These are phyloP conservation scores for Eurytemora carolleeae DNA, from an alignment of 1,140 invertebrate genomes.

Conservation along the genomic window DNA sequence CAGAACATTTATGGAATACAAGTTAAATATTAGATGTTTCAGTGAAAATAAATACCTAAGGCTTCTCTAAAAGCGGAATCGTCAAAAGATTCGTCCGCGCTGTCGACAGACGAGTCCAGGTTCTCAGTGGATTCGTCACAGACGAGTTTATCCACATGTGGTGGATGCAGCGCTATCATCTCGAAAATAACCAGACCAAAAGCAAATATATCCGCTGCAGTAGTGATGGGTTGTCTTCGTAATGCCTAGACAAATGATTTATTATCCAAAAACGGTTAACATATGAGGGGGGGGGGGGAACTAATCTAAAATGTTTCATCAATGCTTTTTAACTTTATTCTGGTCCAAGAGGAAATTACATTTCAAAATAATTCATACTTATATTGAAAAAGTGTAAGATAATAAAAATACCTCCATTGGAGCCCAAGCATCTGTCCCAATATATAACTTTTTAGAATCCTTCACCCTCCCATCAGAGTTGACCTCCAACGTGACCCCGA, in stretches of 20 bases:
- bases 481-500: conserved; percentile 52
- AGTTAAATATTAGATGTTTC: conserved; percentile 4
- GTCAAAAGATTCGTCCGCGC: conserved; percentile 17
- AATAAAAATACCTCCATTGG: conserved; percentile 56
- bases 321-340: too few species aligned
- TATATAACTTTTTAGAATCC: conserved; percentile 28
- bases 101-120: conserved; percentile 2
- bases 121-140: too few species aligned
- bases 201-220: conserved; percentile 56
- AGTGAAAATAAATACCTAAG: conserved; percentile 13
- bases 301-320: too few species aligned
- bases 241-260: conserved; percentile 25
- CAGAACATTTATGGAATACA: too few species aligned
- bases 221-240: conserved; percentile 31
- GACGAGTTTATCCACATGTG: conserved; percentile 29
- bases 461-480: conserved; percentile 29
- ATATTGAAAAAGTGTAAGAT: too few species aligned
- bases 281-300: too few species aligned
- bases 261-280: too few species aligned
- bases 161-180: conserved; percentile 46
- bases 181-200: conserved; percentile 39
- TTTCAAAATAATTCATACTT: too few species aligned
- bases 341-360: too few species aligned
- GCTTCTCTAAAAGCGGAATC: conserved; percentile 18
- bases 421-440: conserved; percentile 50